Evolutionary conservation across 2,888 invertebrate species (phyloP).

Genomic region (Nomada ruficornis): DNA sequence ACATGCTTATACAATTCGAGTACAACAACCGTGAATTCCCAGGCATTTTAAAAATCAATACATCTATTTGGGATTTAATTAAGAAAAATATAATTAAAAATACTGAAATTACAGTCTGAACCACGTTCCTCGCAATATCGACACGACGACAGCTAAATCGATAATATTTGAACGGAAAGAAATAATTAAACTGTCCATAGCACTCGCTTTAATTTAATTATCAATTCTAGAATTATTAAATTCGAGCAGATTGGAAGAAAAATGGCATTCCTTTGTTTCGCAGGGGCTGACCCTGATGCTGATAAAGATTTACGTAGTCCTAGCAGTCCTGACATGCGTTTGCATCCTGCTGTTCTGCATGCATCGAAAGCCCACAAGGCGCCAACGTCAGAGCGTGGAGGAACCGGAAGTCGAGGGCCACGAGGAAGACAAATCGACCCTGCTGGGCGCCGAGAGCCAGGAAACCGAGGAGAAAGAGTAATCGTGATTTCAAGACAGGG

Average conservation of each 20-base stretch:
- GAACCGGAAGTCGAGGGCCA: conserved; percentile 74
- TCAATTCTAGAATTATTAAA: too few species aligned
- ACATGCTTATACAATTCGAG: too few species aligned
- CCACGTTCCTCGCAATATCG: too few species aligned
- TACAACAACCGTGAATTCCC: too few species aligned
- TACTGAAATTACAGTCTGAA: too few species aligned
- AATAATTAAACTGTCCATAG: too few species aligned
- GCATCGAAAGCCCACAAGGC: conserved; percentile 68
- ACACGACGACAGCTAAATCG: too few species aligned
- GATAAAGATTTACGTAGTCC: conserved; percentile 59
- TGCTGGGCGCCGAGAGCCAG: conserved; percentile 72
- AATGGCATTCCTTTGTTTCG: background rate
- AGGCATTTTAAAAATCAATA: too few species aligned
- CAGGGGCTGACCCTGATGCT: conserved; percentile 62
- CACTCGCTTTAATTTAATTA: too few species aligned
- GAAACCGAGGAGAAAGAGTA: conserved; percentile 76
- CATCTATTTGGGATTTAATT: too few species aligned
- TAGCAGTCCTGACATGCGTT: conserved; percentile 55
- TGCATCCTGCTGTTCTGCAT: conserved; percentile 69
- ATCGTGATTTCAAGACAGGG: conserved; percentile 43
- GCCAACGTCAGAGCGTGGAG: conserved; percentile 71
- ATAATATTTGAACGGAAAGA: too few species aligned
- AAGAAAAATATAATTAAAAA: background rate
- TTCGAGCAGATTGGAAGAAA: background rate
- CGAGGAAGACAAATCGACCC: conserved; percentile 76